Percentiles rank a stretch among this genome's conserved stretches.
These are phyloP conservation scores for Turdus rufiventris DNA, from an alignment of 2,113 vertebrate species.

Conservation along the genomic window DNA sequence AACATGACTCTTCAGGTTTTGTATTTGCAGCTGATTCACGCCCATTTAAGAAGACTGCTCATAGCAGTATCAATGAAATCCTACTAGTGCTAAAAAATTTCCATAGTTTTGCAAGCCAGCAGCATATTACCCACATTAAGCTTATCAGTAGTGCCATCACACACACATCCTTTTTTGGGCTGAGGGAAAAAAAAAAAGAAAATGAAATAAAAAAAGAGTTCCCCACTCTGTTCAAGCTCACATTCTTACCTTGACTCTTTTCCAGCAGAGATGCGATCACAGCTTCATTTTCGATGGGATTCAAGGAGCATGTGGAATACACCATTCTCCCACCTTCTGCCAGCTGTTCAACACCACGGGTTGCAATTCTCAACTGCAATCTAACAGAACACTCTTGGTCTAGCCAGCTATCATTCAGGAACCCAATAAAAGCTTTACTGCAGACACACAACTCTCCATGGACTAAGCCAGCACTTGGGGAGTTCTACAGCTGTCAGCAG, in stretches of 20 bases:
- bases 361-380: conserved; percentile 91
- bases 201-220: not conserved
- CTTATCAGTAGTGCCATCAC: not conserved
- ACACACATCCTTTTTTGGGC: not conserved
- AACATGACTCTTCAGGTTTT: not conserved
- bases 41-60: not conserved
- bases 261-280: conserved; percentile 90
- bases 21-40: not conserved
- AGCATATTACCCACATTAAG: not conserved
- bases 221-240: not conserved
- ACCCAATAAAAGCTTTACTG: not conserved
- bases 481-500: not conserved
- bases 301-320: conserved; percentile 94
- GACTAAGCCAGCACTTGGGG: not conserved
- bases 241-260: conserved; percentile 87
- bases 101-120: not conserved
- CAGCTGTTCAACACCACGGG: conserved; percentile 92
- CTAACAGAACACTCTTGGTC: conserved; percentile 65
- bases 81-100: not conserved
- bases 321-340: conserved; percentile 95
- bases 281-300: conserved; percentile 95
- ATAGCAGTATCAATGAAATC: not conserved
- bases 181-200: not conserved
- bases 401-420: not conserved
- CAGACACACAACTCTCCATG: not conserved